Evolutionary conservation across 92 coral and sea anemone species (phyloP).

Genomic region (Metridium senile): DNA sequence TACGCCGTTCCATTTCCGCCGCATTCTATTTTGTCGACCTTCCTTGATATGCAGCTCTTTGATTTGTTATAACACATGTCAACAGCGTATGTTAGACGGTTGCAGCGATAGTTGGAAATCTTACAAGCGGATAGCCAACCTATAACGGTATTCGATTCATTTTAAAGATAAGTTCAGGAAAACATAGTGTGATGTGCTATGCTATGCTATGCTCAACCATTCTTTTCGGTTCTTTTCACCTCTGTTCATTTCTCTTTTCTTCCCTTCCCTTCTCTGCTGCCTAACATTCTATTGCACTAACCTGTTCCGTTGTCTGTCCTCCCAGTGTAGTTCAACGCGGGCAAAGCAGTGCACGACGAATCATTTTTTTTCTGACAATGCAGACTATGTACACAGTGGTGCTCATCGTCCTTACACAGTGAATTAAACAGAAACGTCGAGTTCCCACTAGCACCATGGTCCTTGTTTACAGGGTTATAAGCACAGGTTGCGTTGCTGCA

Average conservation of each 20-base stretch:
- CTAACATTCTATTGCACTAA: neutral
- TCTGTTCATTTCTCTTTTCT: neutral
- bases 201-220: too few species aligned
- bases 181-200: neutral
- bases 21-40: conserved; percentile 16
- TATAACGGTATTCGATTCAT: neutral
- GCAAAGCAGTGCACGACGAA: conserved; percentile 10
- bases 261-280: neutral
- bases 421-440: neutral
- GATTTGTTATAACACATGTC: conserved; percentile 9
- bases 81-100: conserved; percentile 22
- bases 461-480: neutral
- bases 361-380: neutral
- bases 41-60: neutral
- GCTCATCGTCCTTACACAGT: conserved; percentile 8
- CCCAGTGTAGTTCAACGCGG: conserved; percentile 30
- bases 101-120: conserved; percentile 20
- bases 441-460: neutral
- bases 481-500: conserved; percentile 9
- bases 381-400: conserved; percentile 4
- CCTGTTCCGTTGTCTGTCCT: conserved; percentile 27
- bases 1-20: neutral
- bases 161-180: neutral
- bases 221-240: neutral
- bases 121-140: conserved; percentile 36